Evolutionary conservation across 2,113 vertebrate species (phyloP), one percentile per base, ranked within the genome.

Genomic region (Taurulus bubalis): DNA sequence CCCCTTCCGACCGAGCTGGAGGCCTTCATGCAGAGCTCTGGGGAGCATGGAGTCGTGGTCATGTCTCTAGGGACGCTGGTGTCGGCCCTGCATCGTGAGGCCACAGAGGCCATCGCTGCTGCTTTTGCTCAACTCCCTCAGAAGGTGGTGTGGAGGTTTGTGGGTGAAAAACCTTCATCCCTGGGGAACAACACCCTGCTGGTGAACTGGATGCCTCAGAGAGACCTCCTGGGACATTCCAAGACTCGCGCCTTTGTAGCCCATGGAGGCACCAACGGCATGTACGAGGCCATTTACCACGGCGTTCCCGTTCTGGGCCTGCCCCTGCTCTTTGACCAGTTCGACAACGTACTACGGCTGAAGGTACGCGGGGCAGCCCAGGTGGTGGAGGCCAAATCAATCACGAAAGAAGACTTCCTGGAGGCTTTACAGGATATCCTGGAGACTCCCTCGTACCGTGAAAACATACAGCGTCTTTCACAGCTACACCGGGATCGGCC

Each of bases 241-340:
- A 94, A 94, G 70, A 95, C 93, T 7, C 87, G 86, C 0, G 89
- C 69, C 7, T 95, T 95, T 58, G 90, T 95, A 1, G 84, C 95
- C 20, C 95, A 95, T 3, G 95, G 94, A 53, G 95, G 95, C 38
- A 95, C 92, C 64, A 95, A 95, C 11, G 93, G 93, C 0, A 22
- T 95, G 28, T 95, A 93, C 7, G 94, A 95, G 58, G 94, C 94
- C 70, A 95, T 95, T 66, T 95, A 92, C 79, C 90, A 95, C 8
- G 94, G 91, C 0, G 90, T 95, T 45, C 95, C 95, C 0, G 86
- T 95, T 20, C 30, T 95, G 12, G 89, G 92, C 12, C 15, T 95
- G 18, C 95, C 95, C 0, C 93, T 95, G n/a, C 81, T 95, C 14
- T 87, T 95, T 76, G 95, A 96, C 80, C 94, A 95, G 79, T 94